These are phyloP conservation scores for Cabera pusaria DNA, from an alignment of 2,888 invertebrate genomes.

Conservation along the genomic window DNA sequence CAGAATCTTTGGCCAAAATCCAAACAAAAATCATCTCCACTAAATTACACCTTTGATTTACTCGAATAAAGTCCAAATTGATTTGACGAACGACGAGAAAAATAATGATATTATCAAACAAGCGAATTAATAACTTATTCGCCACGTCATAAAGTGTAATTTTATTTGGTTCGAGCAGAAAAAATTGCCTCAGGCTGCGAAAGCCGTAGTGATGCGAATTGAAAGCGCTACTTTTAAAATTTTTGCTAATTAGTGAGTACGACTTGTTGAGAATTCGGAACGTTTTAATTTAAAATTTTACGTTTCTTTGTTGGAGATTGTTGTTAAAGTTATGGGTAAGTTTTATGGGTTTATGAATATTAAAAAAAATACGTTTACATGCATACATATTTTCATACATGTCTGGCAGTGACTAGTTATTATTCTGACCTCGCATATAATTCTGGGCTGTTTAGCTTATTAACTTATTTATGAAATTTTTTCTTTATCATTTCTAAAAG, in stretches of 20 bases:
- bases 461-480: too few species aligned
- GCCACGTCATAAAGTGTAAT: constrained; percentile 39
- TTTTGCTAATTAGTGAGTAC: constrained; percentile 33
- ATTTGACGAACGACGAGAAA: constrained; percentile 14
- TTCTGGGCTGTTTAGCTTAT: too few species aligned
- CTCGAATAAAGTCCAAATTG: constrained; percentile 30
- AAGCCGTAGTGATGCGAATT: constrained; percentile 51
- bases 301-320: constrained; percentile 2
- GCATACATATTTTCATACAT: too few species aligned
- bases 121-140: constrained; percentile 49
- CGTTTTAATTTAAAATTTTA: constrained; percentile 21
- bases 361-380: too few species aligned
- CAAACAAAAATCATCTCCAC: constrained; percentile 18
- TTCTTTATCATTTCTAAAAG: too few species aligned
- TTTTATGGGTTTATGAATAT: too few species aligned
- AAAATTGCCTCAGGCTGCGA: constrained; percentile 43
- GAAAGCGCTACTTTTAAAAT: constrained; percentile 31
- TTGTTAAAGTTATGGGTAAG: too few species aligned
- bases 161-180: constrained; percentile 34
- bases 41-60: constrained; percentile 27
- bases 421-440: too few species aligned
- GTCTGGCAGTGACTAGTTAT: too few species aligned
- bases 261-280: constrained; percentile 24
- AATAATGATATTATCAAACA: constrained; percentile 41
- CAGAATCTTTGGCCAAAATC: constrained; percentile 46